Evolutionary conservation across 2,797 vertebrate species (phyloP).

Genomic region (Strix occidentalis): DNA sequence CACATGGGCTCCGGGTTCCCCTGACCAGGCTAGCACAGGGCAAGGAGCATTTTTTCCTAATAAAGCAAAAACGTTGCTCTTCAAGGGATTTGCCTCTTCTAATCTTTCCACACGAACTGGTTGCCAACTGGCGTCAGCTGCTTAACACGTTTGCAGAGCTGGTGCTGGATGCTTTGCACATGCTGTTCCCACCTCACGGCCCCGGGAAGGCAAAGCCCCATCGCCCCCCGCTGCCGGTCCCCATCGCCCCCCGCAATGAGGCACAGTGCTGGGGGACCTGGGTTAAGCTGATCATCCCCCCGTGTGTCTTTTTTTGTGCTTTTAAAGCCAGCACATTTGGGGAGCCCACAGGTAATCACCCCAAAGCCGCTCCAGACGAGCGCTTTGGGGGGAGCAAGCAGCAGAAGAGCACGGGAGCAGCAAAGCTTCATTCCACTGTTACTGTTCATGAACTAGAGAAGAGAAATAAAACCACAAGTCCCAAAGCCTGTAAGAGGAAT

Average conservation of each 20-base stretch:
- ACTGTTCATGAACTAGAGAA: not conserved
- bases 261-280: not conserved
- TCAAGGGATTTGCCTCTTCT: not conserved
- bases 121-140: conserved; percentile 1
- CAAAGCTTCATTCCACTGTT: not conserved
- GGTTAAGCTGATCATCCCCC: rapidly evolving
- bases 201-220: not conserved
- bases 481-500: not conserved
- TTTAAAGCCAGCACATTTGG: not conserved
- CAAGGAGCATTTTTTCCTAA: conserved; percentile 1
- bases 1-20: not conserved
- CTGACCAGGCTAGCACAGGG: not conserved
- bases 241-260: rapidly evolving
- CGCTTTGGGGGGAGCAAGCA: not conserved
- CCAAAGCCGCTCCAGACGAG: not conserved
- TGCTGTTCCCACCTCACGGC: not conserved
- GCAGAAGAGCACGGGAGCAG: not conserved
- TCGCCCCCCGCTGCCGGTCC: not conserved
- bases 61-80: conserved; percentile 12
- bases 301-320: rapidly evolving
- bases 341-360: not conserved
- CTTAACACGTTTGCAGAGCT: not conserved
- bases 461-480: not conserved
- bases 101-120: not conserved
- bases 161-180: not conserved